Conservation (phyloP, 2,113 vertebrate species). For the Butorides virescens region DNA sequence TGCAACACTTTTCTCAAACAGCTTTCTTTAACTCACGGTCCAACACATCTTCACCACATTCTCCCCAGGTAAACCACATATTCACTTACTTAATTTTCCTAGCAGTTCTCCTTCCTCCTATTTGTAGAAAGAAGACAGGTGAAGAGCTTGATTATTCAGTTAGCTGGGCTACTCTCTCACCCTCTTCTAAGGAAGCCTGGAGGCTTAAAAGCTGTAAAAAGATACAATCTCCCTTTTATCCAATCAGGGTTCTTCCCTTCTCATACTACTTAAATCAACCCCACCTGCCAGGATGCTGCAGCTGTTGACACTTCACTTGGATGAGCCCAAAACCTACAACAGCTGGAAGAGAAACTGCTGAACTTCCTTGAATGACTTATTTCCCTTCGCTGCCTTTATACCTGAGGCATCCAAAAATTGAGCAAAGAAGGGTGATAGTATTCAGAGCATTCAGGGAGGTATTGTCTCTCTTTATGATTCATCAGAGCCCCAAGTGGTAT, state of each 20-base stretch:
- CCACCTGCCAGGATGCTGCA: neutral
- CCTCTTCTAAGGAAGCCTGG: neutral
- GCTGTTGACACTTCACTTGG: neutral
- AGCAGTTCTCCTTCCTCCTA: neutral
- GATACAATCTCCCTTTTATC: fast-evolving
- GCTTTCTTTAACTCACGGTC: neutral
- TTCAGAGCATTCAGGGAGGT: neutral
- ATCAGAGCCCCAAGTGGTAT: neutral
- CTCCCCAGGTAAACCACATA: fast-evolving
- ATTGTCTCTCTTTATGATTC: neutral
- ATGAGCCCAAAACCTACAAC: neutral
- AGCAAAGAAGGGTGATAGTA: neutral
- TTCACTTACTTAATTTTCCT: neutral
- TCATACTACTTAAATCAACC: neutral
- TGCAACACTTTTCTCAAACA: neutral
- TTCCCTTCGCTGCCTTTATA: neutral
- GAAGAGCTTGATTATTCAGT: fast-evolving
- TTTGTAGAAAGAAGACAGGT: fast-evolving
- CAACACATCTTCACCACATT: neutral
- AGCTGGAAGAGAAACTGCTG: neutral
- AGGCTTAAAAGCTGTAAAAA: neutral
- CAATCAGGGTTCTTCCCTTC: neutral
- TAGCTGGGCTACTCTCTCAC: fast-evolving
- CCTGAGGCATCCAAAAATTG: neutral
- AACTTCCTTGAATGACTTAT: neutral